phyloP scores from a whole-genome alignment of 2,888 invertebrate genomes.

The Peribatodes rhomboidaria region DNA sequence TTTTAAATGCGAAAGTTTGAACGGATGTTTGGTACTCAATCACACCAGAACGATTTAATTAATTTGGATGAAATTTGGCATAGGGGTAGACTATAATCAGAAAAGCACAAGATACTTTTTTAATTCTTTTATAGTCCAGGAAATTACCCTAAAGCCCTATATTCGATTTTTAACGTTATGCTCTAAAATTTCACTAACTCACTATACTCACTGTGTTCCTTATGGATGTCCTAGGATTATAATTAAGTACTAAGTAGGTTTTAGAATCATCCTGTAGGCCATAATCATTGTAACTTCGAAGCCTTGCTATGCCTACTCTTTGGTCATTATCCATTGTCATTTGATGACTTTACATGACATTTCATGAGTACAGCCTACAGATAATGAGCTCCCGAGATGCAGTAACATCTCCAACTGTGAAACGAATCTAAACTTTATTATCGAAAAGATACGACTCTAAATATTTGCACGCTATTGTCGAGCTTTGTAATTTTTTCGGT shows the following conservation, averaged over 20 bases:
- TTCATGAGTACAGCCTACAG: slow-evolving; percentile 50
- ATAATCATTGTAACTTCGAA: slow-evolving; percentile 23
- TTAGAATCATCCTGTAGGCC: slow-evolving; percentile 33
- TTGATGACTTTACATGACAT: slow-evolving; percentile 62
- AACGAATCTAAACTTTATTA: slow-evolving; percentile 14
- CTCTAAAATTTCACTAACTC: too few species aligned
- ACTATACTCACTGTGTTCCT: too few species aligned
- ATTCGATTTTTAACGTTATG: too few species aligned
- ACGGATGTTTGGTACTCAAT: too few species aligned
- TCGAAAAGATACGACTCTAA: background rate
- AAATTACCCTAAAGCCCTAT: too few species aligned
- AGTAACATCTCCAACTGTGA: slow-evolving; percentile 19
- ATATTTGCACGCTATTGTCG: slow-evolving; percentile 6
- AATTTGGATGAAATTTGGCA: too few species aligned
- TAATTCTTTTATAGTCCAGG: too few species aligned
- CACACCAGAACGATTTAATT: too few species aligned
- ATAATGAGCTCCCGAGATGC: slow-evolving; percentile 60
- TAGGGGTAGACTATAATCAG: too few species aligned
- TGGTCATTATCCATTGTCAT: slow-evolving; percentile 58
- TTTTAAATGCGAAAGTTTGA: too few species aligned
- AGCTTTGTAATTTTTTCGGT: slow-evolving; percentile 35
- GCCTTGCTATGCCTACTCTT: slow-evolving; percentile 54
- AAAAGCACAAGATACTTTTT: too few species aligned
- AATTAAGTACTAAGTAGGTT: background rate
- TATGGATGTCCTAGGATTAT: too few species aligned